Evolutionary conservation across 2,797 vertebrate species (phyloP), one percentile per base, ranked within the genome.

Genomic region (Enteromius mattozi): DNA sequence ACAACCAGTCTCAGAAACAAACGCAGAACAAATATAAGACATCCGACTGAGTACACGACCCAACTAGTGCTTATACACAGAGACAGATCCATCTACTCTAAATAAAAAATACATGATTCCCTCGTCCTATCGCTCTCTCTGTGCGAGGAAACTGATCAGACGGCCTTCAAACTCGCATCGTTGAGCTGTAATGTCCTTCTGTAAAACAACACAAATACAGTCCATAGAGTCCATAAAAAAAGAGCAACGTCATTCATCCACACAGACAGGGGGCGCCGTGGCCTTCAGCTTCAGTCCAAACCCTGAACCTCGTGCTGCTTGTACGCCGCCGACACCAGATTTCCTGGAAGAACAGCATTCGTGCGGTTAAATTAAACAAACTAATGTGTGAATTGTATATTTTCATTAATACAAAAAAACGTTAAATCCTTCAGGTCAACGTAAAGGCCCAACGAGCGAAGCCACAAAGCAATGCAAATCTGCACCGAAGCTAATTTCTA

Each of bases 261-360:
- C 70, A 56, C 27, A 85, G 19, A 78, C 61, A 81, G 84, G 82
- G 66, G 82, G 76, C 70, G n/a, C 77, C 78, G 45, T 1, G 71
- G 27, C 45, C 74, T 47, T 45, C 72, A 56, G 35, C 66, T 80
- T 95, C 90, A 94, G 90, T 96, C 95, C 93, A 96, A 91, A 71
- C 94, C 94, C 71, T 94, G 94, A 0, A 95, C 90, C 82, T 96
- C 95, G 1, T 95, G 95, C 78, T 94, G 94, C 85, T 96, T 96
- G 90, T 94, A 95, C 2, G 91, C 86, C 86, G 94, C 92, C 1
- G 94, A 88, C 27, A 95, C 88, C 85, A 95, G 84, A 80, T 84
- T 90, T 69, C 95, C 95, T 95, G 91, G 68, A 85, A 89, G 40
- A 59, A 81, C 12, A 77, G 30, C 10, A 72, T 51, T 14, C 69